phyloP scores from a whole-genome alignment of 2,797 vertebrate genomes.

The Lepus oiostolus region DNA sequence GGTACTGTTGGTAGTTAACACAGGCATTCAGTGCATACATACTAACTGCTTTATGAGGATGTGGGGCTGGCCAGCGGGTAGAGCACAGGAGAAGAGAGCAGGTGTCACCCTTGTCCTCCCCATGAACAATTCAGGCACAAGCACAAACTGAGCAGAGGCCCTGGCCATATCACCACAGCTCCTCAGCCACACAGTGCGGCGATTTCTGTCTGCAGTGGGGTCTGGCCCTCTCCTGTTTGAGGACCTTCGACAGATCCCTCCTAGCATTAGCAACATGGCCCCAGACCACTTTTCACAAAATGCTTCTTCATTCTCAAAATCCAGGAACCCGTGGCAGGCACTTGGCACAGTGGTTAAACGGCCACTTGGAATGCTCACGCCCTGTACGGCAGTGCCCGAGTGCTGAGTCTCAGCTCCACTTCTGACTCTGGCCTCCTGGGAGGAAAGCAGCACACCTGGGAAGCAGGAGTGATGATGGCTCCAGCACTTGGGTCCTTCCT shows the following conservation, averaged over 20 bases:
- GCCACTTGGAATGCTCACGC: too few relatives aligned
- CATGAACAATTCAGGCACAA: too few relatives aligned
- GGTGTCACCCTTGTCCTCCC: not conserved
- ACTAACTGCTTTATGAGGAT: not conserved
- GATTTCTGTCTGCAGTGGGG: not conserved
- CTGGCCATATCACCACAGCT: not conserved
- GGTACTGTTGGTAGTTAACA: not conserved
- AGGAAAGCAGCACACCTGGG: too few relatives aligned
- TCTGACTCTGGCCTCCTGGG: too few relatives aligned
- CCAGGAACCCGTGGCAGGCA: not conserved
- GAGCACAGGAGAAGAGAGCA: not conserved
- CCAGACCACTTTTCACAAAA: not conserved
- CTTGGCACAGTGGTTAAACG: too few relatives aligned
- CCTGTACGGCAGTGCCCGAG: too few relatives aligned
- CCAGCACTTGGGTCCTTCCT: too few relatives aligned
- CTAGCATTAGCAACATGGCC: not conserved
- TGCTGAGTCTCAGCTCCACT: too few relatives aligned
- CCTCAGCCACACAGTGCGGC: not conserved
- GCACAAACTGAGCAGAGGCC: not conserved
- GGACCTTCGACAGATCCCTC: not conserved
- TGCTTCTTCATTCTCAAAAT: not conserved
- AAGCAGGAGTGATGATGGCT: too few relatives aligned
- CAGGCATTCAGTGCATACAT: not conserved
- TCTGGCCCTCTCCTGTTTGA: not conserved
- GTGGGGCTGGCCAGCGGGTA: not conserved